Evolutionary conservation across 1,140 invertebrate species (phyloP).

Genomic region (Drosophila seguyi): DNA sequence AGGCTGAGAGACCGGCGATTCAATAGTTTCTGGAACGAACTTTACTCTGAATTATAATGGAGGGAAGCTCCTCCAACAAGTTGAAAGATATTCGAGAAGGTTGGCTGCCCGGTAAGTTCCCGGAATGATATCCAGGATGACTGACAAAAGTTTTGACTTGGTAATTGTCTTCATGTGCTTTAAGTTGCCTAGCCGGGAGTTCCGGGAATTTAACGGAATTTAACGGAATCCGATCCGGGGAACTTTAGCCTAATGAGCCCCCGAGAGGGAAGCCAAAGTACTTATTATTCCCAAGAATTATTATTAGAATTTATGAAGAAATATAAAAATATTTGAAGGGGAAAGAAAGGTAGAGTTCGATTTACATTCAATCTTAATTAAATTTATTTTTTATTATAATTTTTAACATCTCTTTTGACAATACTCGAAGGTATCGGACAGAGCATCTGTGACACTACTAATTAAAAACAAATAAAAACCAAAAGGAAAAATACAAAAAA

Average conservation of each 20-base stretch:
- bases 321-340: no score
- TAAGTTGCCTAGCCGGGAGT: conserved; percentile 1
- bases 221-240: background rate
- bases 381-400: background rate
- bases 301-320: no score
- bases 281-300: no score
- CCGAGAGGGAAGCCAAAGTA: no score
- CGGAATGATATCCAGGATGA: conserved; percentile 18
- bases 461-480: conserved; percentile 27
- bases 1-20: background rate
- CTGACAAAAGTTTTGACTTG: conserved; percentile 29
- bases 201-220: conserved; percentile 1
- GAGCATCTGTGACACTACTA: conserved; percentile 1
- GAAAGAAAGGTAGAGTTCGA: no score
- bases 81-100: background rate
- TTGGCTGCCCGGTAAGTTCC: conserved; percentile 1
- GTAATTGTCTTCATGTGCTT: conserved; percentile 32
- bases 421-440: background rate
- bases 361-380: no score
- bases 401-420: background rate
- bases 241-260: background rate
- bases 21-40: conserved; percentile 18
- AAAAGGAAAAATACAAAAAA: no score
- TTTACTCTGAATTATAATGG: conserved; percentile 1
- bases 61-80: conserved; percentile 26